phyloP scores from a whole-genome alignment of 2,888 invertebrate species.

The Ochropleura leucogaster region DNA sequence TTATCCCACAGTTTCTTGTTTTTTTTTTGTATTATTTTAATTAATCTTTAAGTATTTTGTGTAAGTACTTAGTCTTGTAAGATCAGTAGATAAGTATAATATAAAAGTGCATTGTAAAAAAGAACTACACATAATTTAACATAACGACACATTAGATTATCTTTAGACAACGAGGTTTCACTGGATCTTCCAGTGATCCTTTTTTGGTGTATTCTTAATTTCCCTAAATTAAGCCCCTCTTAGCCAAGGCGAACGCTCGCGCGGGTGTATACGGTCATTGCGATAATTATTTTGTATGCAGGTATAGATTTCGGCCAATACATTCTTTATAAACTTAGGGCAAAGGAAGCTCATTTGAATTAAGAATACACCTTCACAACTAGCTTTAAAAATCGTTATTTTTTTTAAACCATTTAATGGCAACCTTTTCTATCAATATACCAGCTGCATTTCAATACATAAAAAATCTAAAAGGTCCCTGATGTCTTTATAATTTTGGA shows the following conservation, averaged over 20 bases:
- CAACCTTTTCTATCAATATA: not conserved
- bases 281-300: not conserved
- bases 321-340: not conserved
- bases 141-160: constrained; percentile 29
- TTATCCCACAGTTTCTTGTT: not conserved
- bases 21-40: constrained; percentile 5
- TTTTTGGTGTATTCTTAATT: constrained; percentile 15
- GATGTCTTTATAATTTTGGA: constrained; percentile 48
- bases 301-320: not conserved
- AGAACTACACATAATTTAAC: constrained; percentile 38
- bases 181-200: constrained; percentile 33
- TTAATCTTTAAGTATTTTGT: constrained; percentile 49
- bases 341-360: not conserved
- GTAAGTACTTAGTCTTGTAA: constrained; percentile 62
- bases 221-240: not conserved
- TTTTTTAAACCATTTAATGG: constrained; percentile 18
- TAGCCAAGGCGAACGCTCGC: not conserved
- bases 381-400: constrained; percentile 18
- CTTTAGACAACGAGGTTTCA: constrained; percentile 4
- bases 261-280: not conserved
- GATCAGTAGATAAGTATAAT: constrained; percentile 36
- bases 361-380: constrained; percentile 24
- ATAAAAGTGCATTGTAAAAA: constrained; percentile 46
- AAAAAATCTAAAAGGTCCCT: constrained; percentile 21
- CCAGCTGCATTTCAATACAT: constrained; percentile 31